Conservation (phyloP, 2,113 vertebrate genomes). For the Struthidea cinerea region DNA sequence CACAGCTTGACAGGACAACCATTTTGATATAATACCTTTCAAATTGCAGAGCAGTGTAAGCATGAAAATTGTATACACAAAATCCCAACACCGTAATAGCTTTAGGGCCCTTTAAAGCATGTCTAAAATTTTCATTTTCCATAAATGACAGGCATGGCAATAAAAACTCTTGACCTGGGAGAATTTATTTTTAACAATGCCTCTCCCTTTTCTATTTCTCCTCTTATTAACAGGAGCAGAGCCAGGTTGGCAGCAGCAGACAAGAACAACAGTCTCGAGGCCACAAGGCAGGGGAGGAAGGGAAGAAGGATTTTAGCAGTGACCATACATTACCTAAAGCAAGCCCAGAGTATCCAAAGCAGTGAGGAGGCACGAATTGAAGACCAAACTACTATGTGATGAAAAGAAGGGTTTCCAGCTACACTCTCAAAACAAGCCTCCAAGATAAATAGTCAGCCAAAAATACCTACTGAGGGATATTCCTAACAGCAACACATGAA, state of each 20-base stretch:
- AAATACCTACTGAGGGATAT: background rate
- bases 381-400: background rate
- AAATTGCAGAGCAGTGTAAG: background rate
- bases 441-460: background rate
- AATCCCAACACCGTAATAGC: background rate
- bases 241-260: background rate
- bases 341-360: background rate
- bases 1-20: background rate
- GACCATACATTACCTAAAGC: background rate
- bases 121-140: background rate
- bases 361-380: accelerated
- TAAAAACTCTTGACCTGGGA: background rate
- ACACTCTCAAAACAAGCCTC: background rate
- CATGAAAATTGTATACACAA: background rate
- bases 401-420: background rate
- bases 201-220: background rate
- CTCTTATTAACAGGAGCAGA: background rate
- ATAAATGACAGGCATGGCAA: background rate
- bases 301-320: background rate
- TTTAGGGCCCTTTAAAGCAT: background rate
- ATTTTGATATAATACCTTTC: background rate
- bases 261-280: background rate
- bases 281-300: background rate
- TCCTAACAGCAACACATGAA: background rate
- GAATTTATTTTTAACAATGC: background rate